Evolutionary conservation across 1,140 invertebrate genomes (phyloP).

Genomic region (Sesamia nonagrioides): DNA sequence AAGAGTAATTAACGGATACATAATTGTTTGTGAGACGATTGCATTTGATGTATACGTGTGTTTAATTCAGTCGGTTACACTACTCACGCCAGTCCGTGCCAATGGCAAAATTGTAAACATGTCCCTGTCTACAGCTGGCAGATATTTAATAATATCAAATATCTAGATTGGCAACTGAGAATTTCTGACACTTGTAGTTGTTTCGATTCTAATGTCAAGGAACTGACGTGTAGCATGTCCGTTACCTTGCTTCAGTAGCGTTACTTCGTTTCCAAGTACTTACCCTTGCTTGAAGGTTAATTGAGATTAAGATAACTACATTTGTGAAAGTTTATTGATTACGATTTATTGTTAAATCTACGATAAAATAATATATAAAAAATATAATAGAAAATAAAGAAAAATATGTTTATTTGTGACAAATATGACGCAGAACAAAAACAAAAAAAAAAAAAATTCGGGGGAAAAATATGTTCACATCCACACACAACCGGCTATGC

Average conservation of each 20-base stretch:
- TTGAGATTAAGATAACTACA: too few relatives aligned
- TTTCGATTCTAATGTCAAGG: constrained; percentile 2
- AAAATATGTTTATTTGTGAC: too few relatives aligned
- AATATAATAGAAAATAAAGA: too few relatives aligned
- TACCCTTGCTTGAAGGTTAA: too few relatives aligned
- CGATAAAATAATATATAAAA: too few relatives aligned
- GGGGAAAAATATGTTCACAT: too few relatives aligned
- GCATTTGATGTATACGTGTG: neutral
- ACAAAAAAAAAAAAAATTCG: too few relatives aligned
- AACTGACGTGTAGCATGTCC: neutral
- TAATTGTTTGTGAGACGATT: constrained; percentile 7
- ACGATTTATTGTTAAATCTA: too few relatives aligned
- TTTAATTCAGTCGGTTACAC: constrained; percentile 36
- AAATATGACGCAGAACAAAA: too few relatives aligned
- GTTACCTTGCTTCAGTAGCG: neutral
- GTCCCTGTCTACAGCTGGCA: constrained; percentile 61
- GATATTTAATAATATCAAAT: constrained; percentile 52
- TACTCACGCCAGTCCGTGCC: constrained; percentile 53
- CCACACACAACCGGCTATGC: too few relatives aligned
- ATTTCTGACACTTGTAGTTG: constrained; percentile 22
- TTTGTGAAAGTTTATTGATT: too few relatives aligned
- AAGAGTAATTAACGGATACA: constrained; percentile 4
- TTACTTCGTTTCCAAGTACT: neutral
- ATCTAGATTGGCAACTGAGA: constrained; percentile 21
- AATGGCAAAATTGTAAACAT: constrained; percentile 64